Base-by-base conservation (phyloP, 2,888 invertebrate species). In the Eupelmus urozonus region DNA sequence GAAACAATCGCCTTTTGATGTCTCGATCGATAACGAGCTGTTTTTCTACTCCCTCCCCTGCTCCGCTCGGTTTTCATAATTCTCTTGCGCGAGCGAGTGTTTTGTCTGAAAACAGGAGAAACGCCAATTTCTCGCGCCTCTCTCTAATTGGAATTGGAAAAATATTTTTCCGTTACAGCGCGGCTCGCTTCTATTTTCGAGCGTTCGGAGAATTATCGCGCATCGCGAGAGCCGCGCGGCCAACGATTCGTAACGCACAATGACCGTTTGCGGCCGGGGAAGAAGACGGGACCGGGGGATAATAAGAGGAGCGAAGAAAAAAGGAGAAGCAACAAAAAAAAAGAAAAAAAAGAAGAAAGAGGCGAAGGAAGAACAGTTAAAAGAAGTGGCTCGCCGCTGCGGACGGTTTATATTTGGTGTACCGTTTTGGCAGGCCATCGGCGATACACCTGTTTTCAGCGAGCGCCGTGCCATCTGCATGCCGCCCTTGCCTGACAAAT, bases 241-340 rank as follows among this genome's bases (percentile, higher is more conserved):
- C 83, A 83, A 81, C 83, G 84, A 84, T 85, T 86, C 87, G 86
- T 88, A 87, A 86, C 86, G 86, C 87, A 87, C 76, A 80, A 80
- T 77, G 51, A 57, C 75, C 74, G 72, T 74, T 69, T 74, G 69
- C 42, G 75, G 76, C 59, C 69, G 63, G 76, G 62, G 57, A 78
- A 79, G 69, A 80, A 45, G 71, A 34, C n/a, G n/a, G 40, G 42
- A 70, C 42, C 60, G 49, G 34, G 42, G 49, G 74, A 67, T 66
- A 55, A 18, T 45, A 25, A 60, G 62, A 40, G n/a, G n/a, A n/a
- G n/a, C n/a, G n/a, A 62, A 45, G 34, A 59, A 59, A 20, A 23
- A 27, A 63, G 1, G 13, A 13, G n/a, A 45, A 18, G 55, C 49
- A 60, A 16, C 53, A 59, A 49, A 66, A 49, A 27, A 29, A 29